Conservation (phyloP, 1,140 invertebrate genomes). For the Medauroidea extradentata region DNA sequence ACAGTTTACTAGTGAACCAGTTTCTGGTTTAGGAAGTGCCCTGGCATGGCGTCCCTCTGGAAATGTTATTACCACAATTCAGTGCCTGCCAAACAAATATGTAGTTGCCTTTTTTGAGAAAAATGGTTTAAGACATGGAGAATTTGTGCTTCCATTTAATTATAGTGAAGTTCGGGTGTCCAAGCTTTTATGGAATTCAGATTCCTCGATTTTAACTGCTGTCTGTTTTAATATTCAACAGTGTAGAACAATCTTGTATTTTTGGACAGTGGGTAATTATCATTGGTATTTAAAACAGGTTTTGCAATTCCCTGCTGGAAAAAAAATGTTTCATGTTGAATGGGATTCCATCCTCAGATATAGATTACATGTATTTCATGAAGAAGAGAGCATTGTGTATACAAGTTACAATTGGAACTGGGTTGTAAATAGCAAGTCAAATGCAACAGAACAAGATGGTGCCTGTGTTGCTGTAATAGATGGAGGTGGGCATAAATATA, state of each 20-base stretch:
- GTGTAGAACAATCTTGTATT: conserved; percentile 48
- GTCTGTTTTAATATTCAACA: conserved; percentile 45
- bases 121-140: conserved; percentile 84
- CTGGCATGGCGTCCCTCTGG: conserved; percentile 77
- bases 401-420: conserved; percentile 59
- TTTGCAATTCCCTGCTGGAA: conserved; percentile 47
- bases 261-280: conserved; percentile 82
- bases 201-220: conserved; percentile 70
- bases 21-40: conserved; percentile 60
- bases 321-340: conserved; percentile 47
- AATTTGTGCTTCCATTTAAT: conserved; percentile 66
- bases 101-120: conserved; percentile 85
- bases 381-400: conserved; percentile 46
- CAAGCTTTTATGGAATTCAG: conserved; percentile 69
- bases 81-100: conserved; percentile 60
- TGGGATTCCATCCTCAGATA: conserved; percentile 61
- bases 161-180: conserved; percentile 50
- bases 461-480: conserved; percentile 71
- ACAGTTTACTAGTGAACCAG: conserved; percentile 65
- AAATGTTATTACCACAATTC: conserved; percentile 69
- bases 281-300: conserved; percentile 88
- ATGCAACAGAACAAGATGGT: conserved; percentile 47
- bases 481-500: too few relatives aligned
- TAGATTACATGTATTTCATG: conserved; percentile 54
- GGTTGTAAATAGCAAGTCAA: conserved; percentile 52